Evolutionary conservation across 2,888 invertebrate genomes (phyloP).

Genomic region (Prosapia bicincta): DNA sequence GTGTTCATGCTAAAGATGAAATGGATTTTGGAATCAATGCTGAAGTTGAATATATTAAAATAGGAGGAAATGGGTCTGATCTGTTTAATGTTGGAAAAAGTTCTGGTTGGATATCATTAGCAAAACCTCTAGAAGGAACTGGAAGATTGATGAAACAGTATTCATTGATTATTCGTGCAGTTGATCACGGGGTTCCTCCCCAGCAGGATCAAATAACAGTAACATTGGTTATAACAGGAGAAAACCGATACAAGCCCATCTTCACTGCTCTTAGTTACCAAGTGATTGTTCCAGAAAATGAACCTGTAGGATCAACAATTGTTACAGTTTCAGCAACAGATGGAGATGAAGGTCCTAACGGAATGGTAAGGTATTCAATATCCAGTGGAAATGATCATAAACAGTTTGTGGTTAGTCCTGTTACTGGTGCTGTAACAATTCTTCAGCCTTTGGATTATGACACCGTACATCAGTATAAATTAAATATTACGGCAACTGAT

Average conservation of each 20-base stretch:
- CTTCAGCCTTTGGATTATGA: slow-evolving; percentile 83
- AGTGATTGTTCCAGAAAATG: slow-evolving; percentile 89
- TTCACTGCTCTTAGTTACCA: slow-evolving; percentile 84
- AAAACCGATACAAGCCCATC: slow-evolving; percentile 74
- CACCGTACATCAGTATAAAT: slow-evolving; percentile 72
- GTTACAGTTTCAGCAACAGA: slow-evolving; percentile 82
- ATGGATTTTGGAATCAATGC: slow-evolving; percentile 86
- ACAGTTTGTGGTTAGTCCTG: slow-evolving; percentile 74
- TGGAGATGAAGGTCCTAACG: slow-evolving; percentile 84
- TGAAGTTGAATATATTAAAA: slow-evolving; percentile 73
- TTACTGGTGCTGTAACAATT: slow-evolving; percentile 76
- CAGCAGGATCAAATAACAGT: slow-evolving; percentile 73
- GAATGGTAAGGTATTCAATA: slow-evolving; percentile 79
- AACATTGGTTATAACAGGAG: slow-evolving; percentile 76
- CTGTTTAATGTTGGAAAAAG: slow-evolving; percentile 69
- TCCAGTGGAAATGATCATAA: slow-evolving; percentile 77
- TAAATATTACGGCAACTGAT: slow-evolving; percentile 87
- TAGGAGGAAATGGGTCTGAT: slow-evolving; percentile 72
- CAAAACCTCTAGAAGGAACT: slow-evolving; percentile 49
- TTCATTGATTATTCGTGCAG: slow-evolving; percentile 66
- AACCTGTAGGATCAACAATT: slow-evolving; percentile 80
- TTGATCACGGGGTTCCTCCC: slow-evolving; percentile 85
- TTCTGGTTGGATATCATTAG: slow-evolving; percentile 79
- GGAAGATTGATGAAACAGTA: slow-evolving; percentile 58
- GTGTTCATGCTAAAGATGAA: slow-evolving; percentile 69